Percentiles rank a stretch among this genome's conserved stretches.
phyloP scores from a whole-genome alignment of 2,797 vertebrate species.

The Takifugu rubripes region DNA sequence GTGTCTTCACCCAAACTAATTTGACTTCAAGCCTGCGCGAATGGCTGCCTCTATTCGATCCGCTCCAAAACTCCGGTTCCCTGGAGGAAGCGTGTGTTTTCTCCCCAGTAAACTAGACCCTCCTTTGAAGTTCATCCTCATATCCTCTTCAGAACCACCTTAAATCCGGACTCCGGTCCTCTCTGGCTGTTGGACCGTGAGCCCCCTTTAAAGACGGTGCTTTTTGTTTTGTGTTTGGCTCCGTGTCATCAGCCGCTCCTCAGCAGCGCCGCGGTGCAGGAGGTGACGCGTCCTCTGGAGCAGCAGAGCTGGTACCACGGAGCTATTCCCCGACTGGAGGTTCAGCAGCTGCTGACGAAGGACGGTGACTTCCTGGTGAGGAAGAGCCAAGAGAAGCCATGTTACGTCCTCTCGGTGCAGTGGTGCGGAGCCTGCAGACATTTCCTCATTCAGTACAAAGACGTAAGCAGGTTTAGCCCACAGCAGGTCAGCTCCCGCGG shows the following conservation, averaged over 20 bases:
- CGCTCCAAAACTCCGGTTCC: conserved; percentile 18
- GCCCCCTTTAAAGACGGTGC: neutral
- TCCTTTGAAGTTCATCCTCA: conserved; percentile 39
- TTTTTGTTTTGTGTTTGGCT: conserved; percentile 4
- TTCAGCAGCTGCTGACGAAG: conserved; percentile 81
- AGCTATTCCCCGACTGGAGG: conserved; percentile 86
- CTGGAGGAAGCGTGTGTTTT: conserved; percentile 15
- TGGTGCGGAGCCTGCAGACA: conserved; percentile 86
- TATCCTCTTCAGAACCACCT: conserved; percentile 32
- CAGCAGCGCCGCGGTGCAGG: conserved; percentile 63
- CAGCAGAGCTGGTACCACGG: conserved; percentile 97
- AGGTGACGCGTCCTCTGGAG: conserved; percentile 83
- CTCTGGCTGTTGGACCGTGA: conserved; percentile 15
- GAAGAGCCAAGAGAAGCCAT: conserved; percentile 92
- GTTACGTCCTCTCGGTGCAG: conserved; percentile 88
- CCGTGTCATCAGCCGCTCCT: conserved; percentile 76
- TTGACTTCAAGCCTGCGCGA: conserved; percentile 11
- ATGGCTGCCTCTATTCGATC: conserved; percentile 20
- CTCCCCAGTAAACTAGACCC: conserved; percentile 32
- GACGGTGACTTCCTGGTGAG: conserved; percentile 87
- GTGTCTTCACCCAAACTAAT: conserved; percentile 4
- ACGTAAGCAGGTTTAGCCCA: conserved; percentile 75
- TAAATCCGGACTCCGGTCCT: conserved; percentile 9
- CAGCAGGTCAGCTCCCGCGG: neutral
- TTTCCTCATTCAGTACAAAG: conserved; percentile 87